Percentiles rank a stretch among this genome's conserved stretches.
phyloP scores from a whole-genome alignment of 2,888 invertebrate genomes.

The Agonopterix alstromeriana region DNA sequence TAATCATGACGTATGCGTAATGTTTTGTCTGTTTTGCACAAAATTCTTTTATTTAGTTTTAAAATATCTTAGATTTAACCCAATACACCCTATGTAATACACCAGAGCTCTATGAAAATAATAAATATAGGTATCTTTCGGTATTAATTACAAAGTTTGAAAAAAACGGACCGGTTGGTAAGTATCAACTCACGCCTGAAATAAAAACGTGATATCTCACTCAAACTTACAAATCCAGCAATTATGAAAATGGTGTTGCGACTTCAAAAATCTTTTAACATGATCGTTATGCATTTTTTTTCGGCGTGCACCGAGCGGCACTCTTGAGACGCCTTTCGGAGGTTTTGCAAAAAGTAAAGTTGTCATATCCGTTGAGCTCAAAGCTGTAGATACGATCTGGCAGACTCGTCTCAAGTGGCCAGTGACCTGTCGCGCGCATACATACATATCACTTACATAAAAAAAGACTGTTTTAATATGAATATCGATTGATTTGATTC shows the following conservation, averaged over 20 bases:
- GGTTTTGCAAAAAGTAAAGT: conserved; percentile 54
- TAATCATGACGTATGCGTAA: too few relatives aligned
- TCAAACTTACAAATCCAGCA: not conserved
- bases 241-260: conserved; percentile 1
- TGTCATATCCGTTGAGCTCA: conserved; percentile 47
- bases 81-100: too few relatives aligned
- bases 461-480: not conserved
- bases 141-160: too few relatives aligned
- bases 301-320: conserved; percentile 36
- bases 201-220: too few relatives aligned
- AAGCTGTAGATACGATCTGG: conserved; percentile 49
- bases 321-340: conserved; percentile 59
- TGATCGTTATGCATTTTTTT: conserved; percentile 50
- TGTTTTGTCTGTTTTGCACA: too few relatives aligned
- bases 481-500: too few relatives aligned
- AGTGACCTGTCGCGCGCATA: conserved; percentile 35
- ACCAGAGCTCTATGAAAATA: too few relatives aligned
- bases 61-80: too few relatives aligned
- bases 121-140: too few relatives aligned
- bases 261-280: conserved; percentile 12
- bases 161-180: too few relatives aligned
- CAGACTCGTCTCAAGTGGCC: conserved; percentile 45
- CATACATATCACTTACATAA: not conserved
- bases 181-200: too few relatives aligned
- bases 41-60: too few relatives aligned